phyloP scores from a whole-genome alignment of 2,888 invertebrate species.

The Plutella xylostella region DNA sequence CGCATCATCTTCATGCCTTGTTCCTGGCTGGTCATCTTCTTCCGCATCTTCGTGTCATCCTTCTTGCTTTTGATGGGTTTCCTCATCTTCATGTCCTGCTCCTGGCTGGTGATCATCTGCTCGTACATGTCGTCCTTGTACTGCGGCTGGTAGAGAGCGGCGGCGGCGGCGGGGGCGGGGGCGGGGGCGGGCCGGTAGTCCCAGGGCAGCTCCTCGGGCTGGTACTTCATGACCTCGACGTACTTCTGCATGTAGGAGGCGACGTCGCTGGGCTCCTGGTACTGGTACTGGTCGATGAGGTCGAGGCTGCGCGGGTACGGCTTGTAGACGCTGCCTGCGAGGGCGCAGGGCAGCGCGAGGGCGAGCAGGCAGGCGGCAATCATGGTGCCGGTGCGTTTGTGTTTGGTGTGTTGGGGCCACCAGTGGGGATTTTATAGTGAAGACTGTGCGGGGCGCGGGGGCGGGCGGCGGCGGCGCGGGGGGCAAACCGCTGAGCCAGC shows the following conservation, averaged over 20 bases:
- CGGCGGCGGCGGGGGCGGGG: too few species aligned
- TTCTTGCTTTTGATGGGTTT: conserved; percentile 22
- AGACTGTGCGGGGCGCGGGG: background rate
- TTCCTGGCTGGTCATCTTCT: background rate
- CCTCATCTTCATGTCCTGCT: background rate
- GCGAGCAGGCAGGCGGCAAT: conserved; percentile 46
- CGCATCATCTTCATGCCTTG: too few species aligned
- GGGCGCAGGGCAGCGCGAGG: conserved; percentile 39
- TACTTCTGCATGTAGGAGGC: conserved; percentile 1
- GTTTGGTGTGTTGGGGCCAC: conserved; percentile 5
- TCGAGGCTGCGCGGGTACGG: conserved; percentile 23
- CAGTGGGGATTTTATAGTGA: conserved; percentile 1
- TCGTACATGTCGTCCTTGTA: background rate
- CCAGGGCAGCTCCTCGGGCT: background rate
- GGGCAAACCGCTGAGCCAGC: too few species aligned
- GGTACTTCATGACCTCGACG: background rate
- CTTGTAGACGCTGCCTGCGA: conserved; percentile 45
- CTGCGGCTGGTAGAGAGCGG: background rate
- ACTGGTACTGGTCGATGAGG: conserved; percentile 26
- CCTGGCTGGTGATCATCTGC: background rate
- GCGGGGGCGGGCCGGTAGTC: background rate
- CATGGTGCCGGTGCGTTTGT: conserved; percentile 40
- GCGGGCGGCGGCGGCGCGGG: background rate
- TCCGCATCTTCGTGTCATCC: conserved; percentile 18
- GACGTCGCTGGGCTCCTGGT: conserved; percentile 13